phyloP scores from a whole-genome alignment of 2,113 vertebrate genomes.

The Pelecanoides urinatrix region DNA sequence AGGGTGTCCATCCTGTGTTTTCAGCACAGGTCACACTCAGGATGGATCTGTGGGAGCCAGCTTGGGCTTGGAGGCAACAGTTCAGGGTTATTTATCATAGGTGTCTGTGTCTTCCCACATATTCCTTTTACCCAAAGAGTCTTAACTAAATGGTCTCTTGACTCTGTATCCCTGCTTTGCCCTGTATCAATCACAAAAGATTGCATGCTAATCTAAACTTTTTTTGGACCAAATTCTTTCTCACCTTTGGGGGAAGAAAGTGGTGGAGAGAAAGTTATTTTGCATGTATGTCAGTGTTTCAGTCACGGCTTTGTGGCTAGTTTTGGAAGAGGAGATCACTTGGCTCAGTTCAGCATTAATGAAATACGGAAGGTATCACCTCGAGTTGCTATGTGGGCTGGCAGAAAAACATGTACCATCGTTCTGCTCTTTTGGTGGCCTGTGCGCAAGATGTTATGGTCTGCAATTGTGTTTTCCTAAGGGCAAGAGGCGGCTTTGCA shows the following conservation, averaged over 20 bases:
- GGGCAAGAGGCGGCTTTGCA: neutral
- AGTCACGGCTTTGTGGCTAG: neutral
- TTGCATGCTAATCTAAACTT: neutral
- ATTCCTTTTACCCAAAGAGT: neutral
- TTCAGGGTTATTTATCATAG: neutral
- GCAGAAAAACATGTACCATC: neutral
- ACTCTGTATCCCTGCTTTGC: neutral
- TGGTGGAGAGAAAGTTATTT: neutral
- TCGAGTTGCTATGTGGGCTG: neutral
- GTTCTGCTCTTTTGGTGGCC: neutral
- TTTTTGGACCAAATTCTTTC: neutral
- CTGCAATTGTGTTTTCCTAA: neutral
- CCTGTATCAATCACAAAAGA: neutral
- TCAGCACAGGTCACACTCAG: accelerated
- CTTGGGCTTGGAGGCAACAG: neutral
- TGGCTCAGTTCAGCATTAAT: neutral
- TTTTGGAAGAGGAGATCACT: neutral
- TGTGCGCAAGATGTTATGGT: neutral
- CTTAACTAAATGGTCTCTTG: neutral
- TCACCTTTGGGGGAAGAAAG: neutral
- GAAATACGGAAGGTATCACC: neutral
- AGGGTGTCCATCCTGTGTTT: neutral
- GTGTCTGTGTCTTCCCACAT: neutral
- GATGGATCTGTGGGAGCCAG: neutral
- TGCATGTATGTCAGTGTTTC: neutral